Base-by-base conservation (phyloP, 1,140 invertebrate species). In the Zophobas atratus region DNA sequence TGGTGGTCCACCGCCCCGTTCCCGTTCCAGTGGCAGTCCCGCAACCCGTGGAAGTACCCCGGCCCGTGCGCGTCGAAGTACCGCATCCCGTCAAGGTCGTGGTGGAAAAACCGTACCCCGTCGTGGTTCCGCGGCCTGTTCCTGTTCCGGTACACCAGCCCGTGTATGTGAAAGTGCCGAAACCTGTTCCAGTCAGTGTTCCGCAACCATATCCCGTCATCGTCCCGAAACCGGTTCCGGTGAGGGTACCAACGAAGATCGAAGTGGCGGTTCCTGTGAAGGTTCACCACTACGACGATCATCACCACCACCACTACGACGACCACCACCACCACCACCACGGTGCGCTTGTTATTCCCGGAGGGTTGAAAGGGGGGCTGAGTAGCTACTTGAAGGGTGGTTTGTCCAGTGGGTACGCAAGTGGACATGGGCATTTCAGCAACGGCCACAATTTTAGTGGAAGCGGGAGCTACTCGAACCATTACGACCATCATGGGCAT, bases 111-210 rank as follows among this genome's bases (percentile, higher is more conserved):
- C 84, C 83, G 46, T 82, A 81, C 48, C 82, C 81, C 70, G 82
- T 85, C 20, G 53, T 76, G 32, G 83, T 85, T 8, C 77, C 82
- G 3, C 79, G 82, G 33, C 81, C 79, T 35, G 81, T 85, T 33
- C 83, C 83, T 41, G 85, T 86, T 48, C 80, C 82, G 48, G 85
- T 87, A 3, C 84, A 82, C 71, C 83, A 81, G 6, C 83, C 85
- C 70, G 84, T 87, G 46, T 85, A 83, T 55, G 81, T 87, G 20
- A 82, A 83, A 76, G 84, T 87, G 75, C 82, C 86, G 1, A 83
- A 84, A 4, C 82, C 85, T 5, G 84, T 86, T 1, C 84, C 84
- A 36, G 84, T 85, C 6, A 79, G 70, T 48, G 82, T 85, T 5
- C 80, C 82, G 36, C 81, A 81, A 74, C 84, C 83, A 4, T 83